These are phyloP conservation scores for Rostratula benghalensis DNA, from an alignment of 2,113 vertebrate species.

Conservation along the genomic window DNA sequence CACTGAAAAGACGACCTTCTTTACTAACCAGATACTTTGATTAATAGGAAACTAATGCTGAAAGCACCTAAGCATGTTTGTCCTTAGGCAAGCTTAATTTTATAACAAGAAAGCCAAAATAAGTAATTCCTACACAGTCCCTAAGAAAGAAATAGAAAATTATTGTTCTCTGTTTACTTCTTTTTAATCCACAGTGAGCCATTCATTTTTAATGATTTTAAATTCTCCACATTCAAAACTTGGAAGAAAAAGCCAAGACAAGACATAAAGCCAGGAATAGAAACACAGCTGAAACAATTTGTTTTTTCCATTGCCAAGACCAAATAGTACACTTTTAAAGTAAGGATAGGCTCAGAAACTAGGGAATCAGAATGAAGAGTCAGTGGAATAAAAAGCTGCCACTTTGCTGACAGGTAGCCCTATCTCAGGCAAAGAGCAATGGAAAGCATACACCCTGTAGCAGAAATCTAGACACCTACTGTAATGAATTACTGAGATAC, in stretches of 20 bases:
- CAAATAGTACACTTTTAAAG: not conserved
- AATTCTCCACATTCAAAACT: not conserved
- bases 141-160: not conserved
- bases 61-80: not conserved
- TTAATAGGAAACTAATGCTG: not conserved
- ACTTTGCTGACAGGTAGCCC: not conserved
- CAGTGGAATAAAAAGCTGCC: not conserved
- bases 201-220: not conserved
- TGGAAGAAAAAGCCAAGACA: not conserved
- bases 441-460: not conserved
- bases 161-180: not conserved
- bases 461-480: not conserved
- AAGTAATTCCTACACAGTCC: not conserved
- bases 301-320: not conserved
- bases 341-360: not conserved
- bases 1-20: not conserved
- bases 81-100: not conserved
- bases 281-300: slow-evolving; percentile 5
- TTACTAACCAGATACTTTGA: not conserved
- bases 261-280: not conserved
- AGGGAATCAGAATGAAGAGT: not conserved
- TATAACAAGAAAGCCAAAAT: not conserved
- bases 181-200: not conserved
- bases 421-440: not conserved
- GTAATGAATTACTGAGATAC: not conserved